Evolutionary conservation across 2,797 vertebrate species (phyloP), one percentile per base, ranked within the genome.

Genomic region (Myotis daubentonii): DNA sequence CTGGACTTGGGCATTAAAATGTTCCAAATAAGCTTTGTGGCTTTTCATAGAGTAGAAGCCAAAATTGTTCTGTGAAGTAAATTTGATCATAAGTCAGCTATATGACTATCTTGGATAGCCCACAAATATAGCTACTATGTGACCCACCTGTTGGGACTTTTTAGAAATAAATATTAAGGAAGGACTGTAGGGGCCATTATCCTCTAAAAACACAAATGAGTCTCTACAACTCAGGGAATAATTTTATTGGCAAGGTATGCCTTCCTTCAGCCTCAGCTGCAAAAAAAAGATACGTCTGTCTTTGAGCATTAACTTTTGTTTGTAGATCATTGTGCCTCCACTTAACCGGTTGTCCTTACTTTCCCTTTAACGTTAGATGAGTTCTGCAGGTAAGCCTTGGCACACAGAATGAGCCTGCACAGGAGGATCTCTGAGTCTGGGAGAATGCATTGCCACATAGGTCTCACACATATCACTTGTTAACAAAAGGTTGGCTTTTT

Each of bases 21-120:
- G 10, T 66, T 62, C 28, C 60, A 68, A 49, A 74, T 92, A 66
- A 60, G 81, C 78, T 93, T 89, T 95, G 81, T 72, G 70, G 36
- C 89, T 68, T 94, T 94, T 87, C 74, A 91, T 16, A 86, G 57
- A 88, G 13, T 51, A 71, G 7, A 33, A 53, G 38, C 79, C 75
- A 91, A 11, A 71, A 41, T 86, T 89, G 89, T 94, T 57, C n/a
- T 94, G n/a, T 76, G 33, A 90, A 82, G 80, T 86, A 94, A 95
- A 66, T 75, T 95, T 36, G 12, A 71, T 94, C 66, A 92, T 57
- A 89, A 23, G 30, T 86, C 80, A 93, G 22, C 66, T 95, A 5
- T 90, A 85, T 88, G 41, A 93, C 23, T 82, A 41, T 41, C 49
- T 86, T 89, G 47, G 25, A 79, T 79, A 66, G 57, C 25, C 28